phyloP scores from a whole-genome alignment of 2,113 vertebrate genomes.

The Vicugna pacos region DNA sequence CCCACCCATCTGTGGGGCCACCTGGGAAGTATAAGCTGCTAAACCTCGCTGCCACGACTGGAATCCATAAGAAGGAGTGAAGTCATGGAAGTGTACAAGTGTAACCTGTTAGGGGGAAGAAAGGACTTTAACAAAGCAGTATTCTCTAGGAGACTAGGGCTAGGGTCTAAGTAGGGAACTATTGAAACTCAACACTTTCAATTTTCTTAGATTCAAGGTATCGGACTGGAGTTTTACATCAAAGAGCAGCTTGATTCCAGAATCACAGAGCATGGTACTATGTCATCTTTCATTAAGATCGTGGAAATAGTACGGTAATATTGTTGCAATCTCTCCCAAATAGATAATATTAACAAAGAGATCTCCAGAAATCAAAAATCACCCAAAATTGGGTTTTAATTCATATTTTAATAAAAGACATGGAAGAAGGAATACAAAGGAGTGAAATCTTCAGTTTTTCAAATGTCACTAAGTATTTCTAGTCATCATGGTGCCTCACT shows the following conservation, averaged over 20 bases:
- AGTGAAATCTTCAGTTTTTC: not conserved
- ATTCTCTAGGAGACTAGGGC: not conserved
- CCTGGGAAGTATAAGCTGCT: not conserved
- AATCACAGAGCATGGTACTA: not conserved
- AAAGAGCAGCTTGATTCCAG: not conserved
- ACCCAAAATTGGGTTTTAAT: not conserved
- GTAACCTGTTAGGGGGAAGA: not conserved
- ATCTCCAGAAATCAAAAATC: constrained; percentile 13
- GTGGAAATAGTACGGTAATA: not conserved
- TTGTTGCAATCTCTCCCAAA: not conserved
- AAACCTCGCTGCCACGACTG: not conserved
- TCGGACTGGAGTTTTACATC: not conserved
- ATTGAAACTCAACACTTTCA: not conserved
- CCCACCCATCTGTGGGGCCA: not conserved
- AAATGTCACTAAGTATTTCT: not conserved
- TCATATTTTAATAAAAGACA: constrained; percentile 5
- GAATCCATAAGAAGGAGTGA: not conserved
- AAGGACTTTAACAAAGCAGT: not conserved
- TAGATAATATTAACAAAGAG: not conserved
- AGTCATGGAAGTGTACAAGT: not conserved
- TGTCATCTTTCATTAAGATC: not conserved
- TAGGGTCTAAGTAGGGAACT: not conserved
- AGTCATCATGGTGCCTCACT: not conserved
- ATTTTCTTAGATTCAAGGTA: not conserved
- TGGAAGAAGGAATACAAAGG: not conserved